Evolutionary conservation across 2,797 vertebrate species (phyloP), one percentile per base, ranked within the genome.

Genomic region (Fratercula arctica): DNA sequence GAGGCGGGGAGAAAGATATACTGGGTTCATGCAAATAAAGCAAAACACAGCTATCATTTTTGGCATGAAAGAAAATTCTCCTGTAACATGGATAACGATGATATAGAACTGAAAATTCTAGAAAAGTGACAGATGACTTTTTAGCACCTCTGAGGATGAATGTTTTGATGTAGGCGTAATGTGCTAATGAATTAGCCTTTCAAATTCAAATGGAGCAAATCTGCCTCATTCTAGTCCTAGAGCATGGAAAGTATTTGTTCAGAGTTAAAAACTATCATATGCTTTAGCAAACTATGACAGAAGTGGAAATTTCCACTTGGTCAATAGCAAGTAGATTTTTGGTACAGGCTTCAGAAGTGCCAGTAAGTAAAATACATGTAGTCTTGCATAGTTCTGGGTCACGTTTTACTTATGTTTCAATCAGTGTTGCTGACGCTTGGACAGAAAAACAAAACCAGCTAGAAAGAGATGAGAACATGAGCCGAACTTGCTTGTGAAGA

Each of bases 181-280:
- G 95, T 95, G 96, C 81, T 95, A 96, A 96, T 97, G 93, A 96
- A 95, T 94, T 95, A 96, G 78, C 88, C 88, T 97, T 95, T 97
- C 92, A 96, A 92, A 95, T 95, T 95, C 75, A 89, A 93, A 95
- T 75, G 50, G 75, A 95, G 72, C 46, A 83, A 93, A 94, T 87
- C 50, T 89, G 70, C n/a, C 60, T 90, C 60, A 18, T 92, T 76
- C 63, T 73, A 57, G 37, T 90, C 48, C 41, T 92, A 72, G 15
- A 87, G 29, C 67, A 85, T 17, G 48, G 17, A 53, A 93, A 90
- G 21, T 74, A 84, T 85, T 84, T 89, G 33, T 51, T 91, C 51
- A 92, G 41, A 93, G 48, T 57, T 86, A 77, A 92, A 90, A 89
- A 61, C n/a, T 19, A 41, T 77, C 28, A 28, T 43, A 43, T 43